Base-by-base conservation (phyloP, 2,797 vertebrate species). In the Enteromius trimaculatus region DNA sequence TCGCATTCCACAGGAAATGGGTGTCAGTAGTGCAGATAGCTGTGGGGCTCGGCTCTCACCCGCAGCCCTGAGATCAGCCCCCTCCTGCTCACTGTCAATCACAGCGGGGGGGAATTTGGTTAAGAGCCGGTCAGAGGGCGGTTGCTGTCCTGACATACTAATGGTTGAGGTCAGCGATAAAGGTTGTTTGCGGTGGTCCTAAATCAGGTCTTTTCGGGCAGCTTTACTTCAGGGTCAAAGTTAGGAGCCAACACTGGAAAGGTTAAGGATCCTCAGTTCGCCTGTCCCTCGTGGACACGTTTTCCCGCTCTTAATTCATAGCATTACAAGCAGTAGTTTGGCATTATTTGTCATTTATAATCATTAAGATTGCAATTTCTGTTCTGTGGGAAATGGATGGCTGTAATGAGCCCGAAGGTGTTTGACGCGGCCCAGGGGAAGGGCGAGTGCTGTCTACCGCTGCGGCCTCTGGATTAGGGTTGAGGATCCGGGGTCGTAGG, bases 1-100 rank as follows among this genome's bases (percentile, higher is more conserved):
- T 34, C n/a, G 49, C 81, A 87, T 87, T 87, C 81, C 82, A 79
- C 78, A 85, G 87, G 81, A 85, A 86, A 87, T 86, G 74, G 55
- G 79, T 82, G 84, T 87, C 87, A 87, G 82, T 71, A 78, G 42
- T 78, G 80, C 77, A 85, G 85, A 86, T 80, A 85, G 80, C 75
- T 69, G 64, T 53, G 80, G 81, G 75, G 68, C 49, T 71, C 72
- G 2, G 49, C 60, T 64, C 77, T 66, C 55, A 84, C 72, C 72
- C 72, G 3, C 78, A 75, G 60, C 51, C 82, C 66, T 37, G 75
- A 78, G 82, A 83, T 78, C 75, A 83, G 75, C 19, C 71, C 75
- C 82, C 51, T 64, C 75, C 74, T 34, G 51, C 29, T 47, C 66
- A 26, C 75, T 83, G 82, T 83, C 82, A 83, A 83, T 83, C 82